Percentiles rank a stretch among this genome's conserved stretches.
phyloP scores from a whole-genome alignment of 1,140 invertebrate species.

The Drosophila albomicans region DNA sequence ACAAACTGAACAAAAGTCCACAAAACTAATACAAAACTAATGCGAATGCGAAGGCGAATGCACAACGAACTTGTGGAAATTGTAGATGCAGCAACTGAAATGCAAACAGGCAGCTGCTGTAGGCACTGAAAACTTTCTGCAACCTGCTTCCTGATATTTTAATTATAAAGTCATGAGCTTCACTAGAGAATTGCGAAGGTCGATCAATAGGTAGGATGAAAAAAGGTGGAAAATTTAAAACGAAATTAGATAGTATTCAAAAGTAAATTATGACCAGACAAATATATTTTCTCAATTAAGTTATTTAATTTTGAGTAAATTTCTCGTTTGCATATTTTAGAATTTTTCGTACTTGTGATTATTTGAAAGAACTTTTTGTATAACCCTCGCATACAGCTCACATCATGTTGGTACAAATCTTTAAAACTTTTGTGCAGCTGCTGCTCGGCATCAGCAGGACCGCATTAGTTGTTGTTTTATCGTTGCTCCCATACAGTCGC shows the following conservation, averaged over 20 bases:
- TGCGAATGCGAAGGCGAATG: neutral
- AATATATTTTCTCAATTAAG: too few relatives aligned
- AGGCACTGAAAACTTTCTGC: constrained; percentile 48
- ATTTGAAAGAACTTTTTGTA: neutral
- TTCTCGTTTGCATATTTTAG: too few relatives aligned
- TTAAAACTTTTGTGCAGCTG: constrained; percentile 38
- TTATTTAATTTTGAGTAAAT: too few relatives aligned
- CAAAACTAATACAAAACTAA: constrained; percentile 19
- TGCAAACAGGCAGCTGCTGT: constrained; percentile 50
- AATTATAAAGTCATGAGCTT: constrained; percentile 51
- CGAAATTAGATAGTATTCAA: too few relatives aligned
- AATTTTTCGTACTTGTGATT: too few relatives aligned
- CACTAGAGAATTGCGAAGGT: constrained; percentile 40
- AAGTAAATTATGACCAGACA: neutral
- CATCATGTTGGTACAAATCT: constrained; percentile 25
- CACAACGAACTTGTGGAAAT: constrained; percentile 36
- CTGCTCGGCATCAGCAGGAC: constrained; percentile 14
- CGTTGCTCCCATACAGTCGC: constrained; percentile 1
- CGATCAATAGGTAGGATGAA: neutral
- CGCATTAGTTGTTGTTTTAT: constrained; percentile 23
- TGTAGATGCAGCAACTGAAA: constrained; percentile 44
- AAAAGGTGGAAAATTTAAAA: neutral
- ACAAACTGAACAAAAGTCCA: constrained; percentile 14
- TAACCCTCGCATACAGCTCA: constrained; percentile 2
- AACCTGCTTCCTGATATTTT: constrained; percentile 48